Base-by-base conservation (phyloP, 2,797 vertebrate species). In the Chrosomus eos region DNA sequence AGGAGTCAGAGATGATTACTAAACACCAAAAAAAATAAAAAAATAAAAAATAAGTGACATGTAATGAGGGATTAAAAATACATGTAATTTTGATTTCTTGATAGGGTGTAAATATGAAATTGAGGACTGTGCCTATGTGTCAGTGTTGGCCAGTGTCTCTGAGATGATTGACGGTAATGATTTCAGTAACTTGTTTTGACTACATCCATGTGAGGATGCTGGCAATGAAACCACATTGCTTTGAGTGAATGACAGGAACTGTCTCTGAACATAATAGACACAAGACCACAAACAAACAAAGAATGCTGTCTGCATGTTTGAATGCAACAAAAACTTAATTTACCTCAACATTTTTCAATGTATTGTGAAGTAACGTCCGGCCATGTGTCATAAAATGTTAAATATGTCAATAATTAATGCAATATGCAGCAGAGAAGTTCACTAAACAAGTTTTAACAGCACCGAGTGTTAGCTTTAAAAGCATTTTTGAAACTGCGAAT, bases 121-220 rank as follows among this genome's bases (percentile, higher is more conserved):
- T 48, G 26, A 82, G 80, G 38, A 36, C 81, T 4, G 38, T 64
- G 70, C 55, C 51, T 74, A 33, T 82, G 51, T 74, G 58, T 74
- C 38, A 31, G 40, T 51, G 40, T 82, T 74, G 58, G 21, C 60
- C 28, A 36, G 70, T 19, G 60, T 62, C 70, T 64, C 40, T 74
- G 70, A 26, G 58, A 83, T 75, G 60, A 83, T 40, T 38, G 81
- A 75, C 71, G 21, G 23, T 83, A 38, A 76, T 55, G 72, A 67
- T 75, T 83, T 62, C 62, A 81, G 31, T 16, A 53, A 82, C 53
- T 40, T 82, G 66, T 74, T 74, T 43, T 64, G 70, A 60, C 36
- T 58, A 64, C 38, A 85, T 81, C 40, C 51, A 48, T 81, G 66
- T 70, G 72, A 85, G 71, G 31, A 48, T 62, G 53, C 62, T 45